Evolutionary conservation across 2,888 invertebrate genomes (phyloP), one percentile per base, ranked within the genome.

Genomic region (Amphipyra tragopoginis): DNA sequence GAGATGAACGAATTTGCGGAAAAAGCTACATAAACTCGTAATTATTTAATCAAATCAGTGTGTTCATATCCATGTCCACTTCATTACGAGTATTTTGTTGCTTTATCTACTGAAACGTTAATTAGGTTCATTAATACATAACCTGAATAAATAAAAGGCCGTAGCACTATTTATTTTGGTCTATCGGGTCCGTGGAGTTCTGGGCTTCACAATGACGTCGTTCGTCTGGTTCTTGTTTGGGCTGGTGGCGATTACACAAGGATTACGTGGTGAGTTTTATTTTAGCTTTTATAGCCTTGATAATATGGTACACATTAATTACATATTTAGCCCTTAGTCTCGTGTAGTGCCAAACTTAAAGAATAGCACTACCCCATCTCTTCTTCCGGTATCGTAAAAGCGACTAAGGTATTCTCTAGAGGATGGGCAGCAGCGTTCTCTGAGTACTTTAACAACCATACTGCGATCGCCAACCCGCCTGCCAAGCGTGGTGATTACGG

Each of bases 211-310:
- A 33, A 77, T 77, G 77, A 43, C 65, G 43, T 55, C 58, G 40
- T 29, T 58, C 43, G 29, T 77, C 36, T 79, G 77, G 77, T 56
- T 79, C 43, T 47, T 75, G 56, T 58, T 77, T 42, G 79, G 67
- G 14, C 34, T 77, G 5, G 62, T 56, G 34, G 60, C 67, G 7
- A 34, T 62, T 36, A 53, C 60, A 39, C 66, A 77, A 6, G 73
- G 59, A 8, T 49, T 64, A n/a, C 64, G 59, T 49, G 79, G 77
- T 79, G 34, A 77, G 75, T 64, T 13, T 21, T 21, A 21, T 21
- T 21, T 21, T 21, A 21, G 21, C 21, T 21, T 21, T 21, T 21
- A 21, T 21, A 21, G 21, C 21, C 21, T 21, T 21, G 21, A 1
- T 21, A 21, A 21, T 3, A 21, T 21, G n/a, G n/a, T n/a, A n/a